These are phyloP conservation scores for Troglohyphantes excavatus DNA, from an alignment of 2,888 invertebrate species.

Conservation along the genomic window DNA sequence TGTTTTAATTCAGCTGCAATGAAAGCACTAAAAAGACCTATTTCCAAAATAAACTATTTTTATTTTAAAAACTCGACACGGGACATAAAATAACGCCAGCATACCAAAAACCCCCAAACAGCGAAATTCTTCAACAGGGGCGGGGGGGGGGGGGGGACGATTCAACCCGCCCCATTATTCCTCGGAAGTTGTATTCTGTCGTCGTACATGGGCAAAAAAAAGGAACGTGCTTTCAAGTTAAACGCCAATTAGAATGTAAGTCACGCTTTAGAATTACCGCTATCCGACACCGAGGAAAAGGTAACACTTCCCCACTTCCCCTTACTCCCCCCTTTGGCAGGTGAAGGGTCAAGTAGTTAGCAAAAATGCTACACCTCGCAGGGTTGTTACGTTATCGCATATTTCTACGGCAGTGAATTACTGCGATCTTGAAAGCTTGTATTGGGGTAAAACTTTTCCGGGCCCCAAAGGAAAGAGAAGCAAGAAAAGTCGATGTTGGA, in stretches of 20 bases:
- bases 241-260: slow-evolving; percentile 43
- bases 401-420: slow-evolving; percentile 40
- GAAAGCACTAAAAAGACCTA: too few relatives aligned
- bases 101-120: too few relatives aligned
- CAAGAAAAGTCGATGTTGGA: too few relatives aligned
- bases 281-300: slow-evolving; percentile 5
- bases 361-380: slow-evolving; percentile 72
- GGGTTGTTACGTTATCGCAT: background rate
- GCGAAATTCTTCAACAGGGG: too few relatives aligned
- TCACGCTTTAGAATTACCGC: slow-evolving; percentile 54
- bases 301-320: background rate
- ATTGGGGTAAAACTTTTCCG: background rate
- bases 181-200: background rate
- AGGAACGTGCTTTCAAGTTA: background rate
- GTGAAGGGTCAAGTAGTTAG: slow-evolving; percentile 73
- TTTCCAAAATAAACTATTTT: too few relatives aligned
- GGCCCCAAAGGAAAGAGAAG: background rate
- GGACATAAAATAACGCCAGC: too few relatives aligned
- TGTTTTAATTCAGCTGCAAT: too few relatives aligned
- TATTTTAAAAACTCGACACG: too few relatives aligned
- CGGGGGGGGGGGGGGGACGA: too few relatives aligned
- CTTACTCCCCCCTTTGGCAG: slow-evolving; percentile 14
- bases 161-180: too few relatives aligned
- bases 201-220: background rate
- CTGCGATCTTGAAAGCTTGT: background rate